A percentile compares a stretch with the other conserved stretches of the same genome.
phyloP scores from a whole-genome alignment of 2,113 vertebrate genomes.

The Sinocyclocheilus grahami region DNA sequence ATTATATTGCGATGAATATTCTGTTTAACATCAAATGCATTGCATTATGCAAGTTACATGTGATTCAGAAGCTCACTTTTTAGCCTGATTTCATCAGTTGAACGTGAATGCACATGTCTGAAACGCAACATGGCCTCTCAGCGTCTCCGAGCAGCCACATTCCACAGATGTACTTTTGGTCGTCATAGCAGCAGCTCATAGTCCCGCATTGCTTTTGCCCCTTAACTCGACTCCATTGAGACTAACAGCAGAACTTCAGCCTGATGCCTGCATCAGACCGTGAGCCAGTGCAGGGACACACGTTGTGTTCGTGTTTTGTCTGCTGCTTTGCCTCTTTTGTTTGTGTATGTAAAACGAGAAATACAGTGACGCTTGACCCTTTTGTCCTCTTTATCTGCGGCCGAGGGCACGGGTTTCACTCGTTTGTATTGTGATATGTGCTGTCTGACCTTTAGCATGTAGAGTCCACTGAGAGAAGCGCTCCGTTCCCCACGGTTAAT shows the following conservation, averaged over 20 bases:
- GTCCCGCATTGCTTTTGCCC: not conserved
- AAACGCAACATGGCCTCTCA: not conserved
- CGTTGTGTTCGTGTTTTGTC: not conserved
- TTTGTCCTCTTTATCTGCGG: not conserved
- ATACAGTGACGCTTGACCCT: not conserved
- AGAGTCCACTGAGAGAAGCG: no score
- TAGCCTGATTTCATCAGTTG: not conserved
- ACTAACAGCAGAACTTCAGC: no score
- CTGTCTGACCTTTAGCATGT: conserved; percentile 28
- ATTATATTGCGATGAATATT: not conserved
- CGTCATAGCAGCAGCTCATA: not conserved
- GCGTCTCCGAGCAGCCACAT: not conserved
- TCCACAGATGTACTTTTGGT: not conserved
- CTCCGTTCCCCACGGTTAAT: not conserved
- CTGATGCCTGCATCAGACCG: no score
- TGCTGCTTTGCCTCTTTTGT: not conserved
- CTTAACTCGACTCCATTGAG: not conserved
- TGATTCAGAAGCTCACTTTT: not conserved
- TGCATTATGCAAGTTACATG: not conserved
- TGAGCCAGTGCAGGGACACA: not conserved
- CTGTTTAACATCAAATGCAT: not conserved
- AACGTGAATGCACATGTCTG: not conserved
- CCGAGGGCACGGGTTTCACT: no score
- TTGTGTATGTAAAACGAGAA: not conserved
- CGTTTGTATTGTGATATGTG: not conserved